Conservation (phyloP, 2,888 invertebrate genomes). For the Alloscopus bannaensis region DNA sequence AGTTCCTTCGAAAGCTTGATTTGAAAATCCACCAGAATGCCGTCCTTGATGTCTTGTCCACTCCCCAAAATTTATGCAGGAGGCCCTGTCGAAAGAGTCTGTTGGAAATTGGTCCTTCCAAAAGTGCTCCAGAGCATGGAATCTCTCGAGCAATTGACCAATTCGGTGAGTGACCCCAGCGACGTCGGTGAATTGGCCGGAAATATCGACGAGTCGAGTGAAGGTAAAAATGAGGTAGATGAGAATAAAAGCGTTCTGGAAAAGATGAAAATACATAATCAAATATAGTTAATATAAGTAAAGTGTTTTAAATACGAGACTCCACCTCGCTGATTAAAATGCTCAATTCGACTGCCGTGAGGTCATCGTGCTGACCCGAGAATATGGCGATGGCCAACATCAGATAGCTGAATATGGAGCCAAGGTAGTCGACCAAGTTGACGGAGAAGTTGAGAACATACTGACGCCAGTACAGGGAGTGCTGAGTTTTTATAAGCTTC, state of each 20-base stretch:
- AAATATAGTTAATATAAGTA: constrained; percentile 8
- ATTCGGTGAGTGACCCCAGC: constrained; percentile 78
- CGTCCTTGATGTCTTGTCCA: constrained; percentile 24
- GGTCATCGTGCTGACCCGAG: constrained; percentile 76
- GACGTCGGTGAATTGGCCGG: constrained; percentile 75
- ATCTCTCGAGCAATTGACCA: constrained; percentile 73
- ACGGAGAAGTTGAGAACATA: constrained; percentile 75
- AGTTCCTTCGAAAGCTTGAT: not conserved
- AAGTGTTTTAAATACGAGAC: not conserved
- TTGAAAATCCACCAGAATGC: not conserved
- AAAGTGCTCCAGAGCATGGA: constrained; percentile 69
- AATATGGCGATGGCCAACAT: constrained; percentile 79
- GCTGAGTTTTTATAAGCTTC: constrained; percentile 76
- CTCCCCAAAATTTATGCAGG: not conserved
- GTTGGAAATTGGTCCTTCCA: constrained; percentile 66
- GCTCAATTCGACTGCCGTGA: constrained; percentile 77
- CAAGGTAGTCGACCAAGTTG: constrained; percentile 78
- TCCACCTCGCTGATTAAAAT: constrained; percentile 77
- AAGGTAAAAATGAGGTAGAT: constrained; percentile 79
- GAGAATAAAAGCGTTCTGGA: constrained; percentile 78
- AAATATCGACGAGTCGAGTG: constrained; percentile 78
- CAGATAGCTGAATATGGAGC: constrained; percentile 79
- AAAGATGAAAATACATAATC: constrained; percentile 55
- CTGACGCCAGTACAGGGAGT: constrained; percentile 75
- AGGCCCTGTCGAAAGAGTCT: not conserved